phyloP scores from a whole-genome alignment of 1,140 invertebrate genomes.

The Drosophila sp. region DNA sequence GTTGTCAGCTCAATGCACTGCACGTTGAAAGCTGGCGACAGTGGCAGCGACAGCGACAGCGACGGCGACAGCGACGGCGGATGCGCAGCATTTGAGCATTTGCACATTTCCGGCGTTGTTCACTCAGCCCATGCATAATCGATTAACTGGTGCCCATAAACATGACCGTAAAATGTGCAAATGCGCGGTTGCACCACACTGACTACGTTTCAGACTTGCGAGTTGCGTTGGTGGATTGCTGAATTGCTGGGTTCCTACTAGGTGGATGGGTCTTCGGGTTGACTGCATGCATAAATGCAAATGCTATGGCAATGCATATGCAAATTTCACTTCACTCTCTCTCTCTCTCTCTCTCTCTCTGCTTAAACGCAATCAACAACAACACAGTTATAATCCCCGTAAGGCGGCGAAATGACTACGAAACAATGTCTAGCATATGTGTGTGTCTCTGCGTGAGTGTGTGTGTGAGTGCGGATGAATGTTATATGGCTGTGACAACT shows the following conservation, averaged over 20 bases:
- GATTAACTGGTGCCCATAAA: constrained; percentile 80
- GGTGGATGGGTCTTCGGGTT: not conserved
- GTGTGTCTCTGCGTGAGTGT: constrained; percentile 1
- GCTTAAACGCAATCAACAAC: constrained; percentile 2
- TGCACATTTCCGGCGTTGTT: constrained; percentile 79
- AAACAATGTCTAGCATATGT: constrained; percentile 11
- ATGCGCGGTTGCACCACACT: constrained; percentile 47
- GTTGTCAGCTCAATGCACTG: constrained; percentile 1
- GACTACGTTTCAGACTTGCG: constrained; percentile 9
- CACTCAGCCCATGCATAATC: constrained; percentile 79
- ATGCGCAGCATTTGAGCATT: constrained; percentile 78
- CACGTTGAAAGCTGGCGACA: not conserved
- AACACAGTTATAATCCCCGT: constrained; percentile 11
- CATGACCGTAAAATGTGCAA: constrained; percentile 81
- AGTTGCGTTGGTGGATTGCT: not conserved
- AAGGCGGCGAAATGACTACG: constrained; percentile 3
- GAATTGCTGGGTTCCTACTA: not conserved
- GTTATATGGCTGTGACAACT: constrained; percentile 1
- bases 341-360: too few relatives aligned
- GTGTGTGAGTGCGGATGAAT: constrained; percentile 6
- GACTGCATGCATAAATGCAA: constrained; percentile 76
- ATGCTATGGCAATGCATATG: constrained; percentile 75
- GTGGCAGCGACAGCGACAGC: not conserved
- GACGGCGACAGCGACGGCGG: constrained; percentile 38
- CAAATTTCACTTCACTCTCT: constrained; percentile 68